Base-by-base conservation (phyloP, 2,797 vertebrate genomes). In the Notolepis coatsorum region DNA sequence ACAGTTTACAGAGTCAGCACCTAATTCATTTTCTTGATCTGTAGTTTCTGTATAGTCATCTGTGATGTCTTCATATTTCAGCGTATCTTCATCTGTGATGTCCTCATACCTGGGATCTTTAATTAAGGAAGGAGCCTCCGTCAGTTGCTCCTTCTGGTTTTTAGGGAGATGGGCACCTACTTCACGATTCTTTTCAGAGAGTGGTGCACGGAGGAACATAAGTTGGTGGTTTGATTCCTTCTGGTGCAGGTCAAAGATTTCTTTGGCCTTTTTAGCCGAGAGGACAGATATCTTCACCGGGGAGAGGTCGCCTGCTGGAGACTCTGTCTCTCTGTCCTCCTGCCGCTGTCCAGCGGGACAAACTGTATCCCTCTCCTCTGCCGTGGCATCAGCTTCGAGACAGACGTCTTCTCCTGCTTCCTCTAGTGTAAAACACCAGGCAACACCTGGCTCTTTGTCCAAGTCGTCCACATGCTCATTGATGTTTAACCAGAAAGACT, bases 101-200 rank as follows among this genome's bases (percentile, higher is more conserved):
- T 80, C 67, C 21, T 84, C 79, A 54, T 69, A 77, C 8, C 10
- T 1, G 6, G 17, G 46, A 38, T 2, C 0, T 43, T 63, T 61
- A 1, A 59, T 15, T 23, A 1, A 7, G 2, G 7, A 3, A 1
- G 1, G 2, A 18, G 8, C 27, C 9, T 4, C 12, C n/a, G n/a
- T n/a, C n/a, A n/a, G n/a, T n/a, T n/a, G n/a, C n/a, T n/a, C n/a
- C 4, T 4, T 13, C 3, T 23, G 24, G 20, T 12, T 15, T 1
- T 33, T 5, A 2, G 30, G 24, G 5, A 17, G 4, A 2, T 2
- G 3, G 15, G 20, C 0, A 0, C 0, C 7, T 3, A 4, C 4
- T 9, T 5, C 1, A 0, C 24, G 0, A 20, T 31, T 30, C 17
- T 39, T 45, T 38, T 23, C 39, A 47, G 28, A 17, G 3, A 10